A percentile compares a stretch with the other conserved stretches of the same genome.
phyloP scores from a whole-genome alignment of 2,888 invertebrate genomes.

The Acleris holmiana region DNA sequence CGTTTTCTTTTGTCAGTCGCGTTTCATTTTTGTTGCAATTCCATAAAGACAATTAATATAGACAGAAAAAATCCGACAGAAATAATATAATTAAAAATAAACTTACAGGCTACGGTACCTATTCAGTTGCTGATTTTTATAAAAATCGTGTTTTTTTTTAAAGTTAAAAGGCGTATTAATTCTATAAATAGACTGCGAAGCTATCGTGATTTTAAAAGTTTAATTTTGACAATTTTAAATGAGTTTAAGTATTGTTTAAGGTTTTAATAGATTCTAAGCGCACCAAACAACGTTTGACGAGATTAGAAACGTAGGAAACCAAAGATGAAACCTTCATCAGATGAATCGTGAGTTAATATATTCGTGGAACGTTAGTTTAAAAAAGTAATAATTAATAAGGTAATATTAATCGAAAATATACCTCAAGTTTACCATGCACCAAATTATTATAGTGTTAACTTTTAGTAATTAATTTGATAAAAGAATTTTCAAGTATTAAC shows the following conservation, averaged over 20 bases:
- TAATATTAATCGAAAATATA: conserved; percentile 65
- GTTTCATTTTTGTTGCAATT: no score
- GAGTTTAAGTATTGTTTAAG: conserved; percentile 25
- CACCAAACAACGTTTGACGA: conserved; percentile 74
- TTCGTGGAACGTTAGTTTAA: conserved; percentile 52
- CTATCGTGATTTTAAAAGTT: conserved; percentile 25
- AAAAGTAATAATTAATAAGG: conserved; percentile 46
- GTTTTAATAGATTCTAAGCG: conserved; percentile 47
- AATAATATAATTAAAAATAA: no score
- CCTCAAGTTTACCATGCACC: conserved; percentile 84
- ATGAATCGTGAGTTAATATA: conserved; percentile 76
- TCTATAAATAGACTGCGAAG: conserved; percentile 22
- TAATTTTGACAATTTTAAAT: conserved; percentile 22
- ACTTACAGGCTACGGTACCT: no score
- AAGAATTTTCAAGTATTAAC: conserved; percentile 69
- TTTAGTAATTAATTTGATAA: conserved; percentile 51
- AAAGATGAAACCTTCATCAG: conserved; percentile 82
- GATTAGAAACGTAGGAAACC: conserved; percentile 69
- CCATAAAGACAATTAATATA: no score
- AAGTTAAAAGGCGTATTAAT: conserved; percentile 24
- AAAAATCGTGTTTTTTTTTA: conserved; percentile 12
- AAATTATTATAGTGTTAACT: conserved; percentile 75
- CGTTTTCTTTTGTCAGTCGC: no score
- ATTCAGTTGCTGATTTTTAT: no score
- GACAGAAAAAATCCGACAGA: no score